Conservation (phyloP, 2,113 vertebrate species). For the Thomomys bottae region DNA sequence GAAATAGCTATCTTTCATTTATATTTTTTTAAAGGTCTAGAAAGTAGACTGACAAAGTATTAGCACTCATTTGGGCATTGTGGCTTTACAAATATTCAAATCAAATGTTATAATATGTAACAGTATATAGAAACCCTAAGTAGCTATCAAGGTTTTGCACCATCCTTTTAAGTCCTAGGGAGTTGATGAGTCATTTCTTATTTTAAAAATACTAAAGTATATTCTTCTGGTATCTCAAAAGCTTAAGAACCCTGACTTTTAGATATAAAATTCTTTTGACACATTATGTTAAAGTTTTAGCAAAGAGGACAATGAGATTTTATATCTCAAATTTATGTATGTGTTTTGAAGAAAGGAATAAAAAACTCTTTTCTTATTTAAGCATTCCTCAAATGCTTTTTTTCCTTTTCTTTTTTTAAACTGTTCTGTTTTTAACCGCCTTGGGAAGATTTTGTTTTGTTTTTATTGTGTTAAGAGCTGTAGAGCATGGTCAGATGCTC, state of each 20-base stretch:
- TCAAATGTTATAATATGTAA: constrained; percentile 30
- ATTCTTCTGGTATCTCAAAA: background rate
- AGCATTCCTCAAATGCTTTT: background rate
- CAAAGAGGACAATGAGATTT: background rate
- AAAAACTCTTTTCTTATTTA: background rate
- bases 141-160: background rate
- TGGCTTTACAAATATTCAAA: constrained; percentile 33
- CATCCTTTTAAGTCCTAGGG: background rate
- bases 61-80: constrained; percentile 20
- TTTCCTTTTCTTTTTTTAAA: background rate
- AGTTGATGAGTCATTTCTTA: background rate
- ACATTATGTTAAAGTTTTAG: constrained; percentile 44
- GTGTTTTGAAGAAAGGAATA: constrained; percentile 47
- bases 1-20: constrained; percentile 40
- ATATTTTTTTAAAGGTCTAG: constrained; percentile 46
- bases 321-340: background rate
- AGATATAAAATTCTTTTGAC: constrained; percentile 19
- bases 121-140: constrained; percentile 23
- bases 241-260: constrained; percentile 40
- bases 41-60: constrained; percentile 26
- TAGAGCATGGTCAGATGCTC: background rate
- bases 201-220: constrained; percentile 4
- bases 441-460: constrained; percentile 29
- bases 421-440: constrained; percentile 3
- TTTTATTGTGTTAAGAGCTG: background rate